Percentiles rank a stretch among this genome's conserved stretches.
These are phyloP conservation scores for Recurvirostra avosetta DNA, from an alignment of 2,113 vertebrate genomes.

Conservation along the genomic window DNA sequence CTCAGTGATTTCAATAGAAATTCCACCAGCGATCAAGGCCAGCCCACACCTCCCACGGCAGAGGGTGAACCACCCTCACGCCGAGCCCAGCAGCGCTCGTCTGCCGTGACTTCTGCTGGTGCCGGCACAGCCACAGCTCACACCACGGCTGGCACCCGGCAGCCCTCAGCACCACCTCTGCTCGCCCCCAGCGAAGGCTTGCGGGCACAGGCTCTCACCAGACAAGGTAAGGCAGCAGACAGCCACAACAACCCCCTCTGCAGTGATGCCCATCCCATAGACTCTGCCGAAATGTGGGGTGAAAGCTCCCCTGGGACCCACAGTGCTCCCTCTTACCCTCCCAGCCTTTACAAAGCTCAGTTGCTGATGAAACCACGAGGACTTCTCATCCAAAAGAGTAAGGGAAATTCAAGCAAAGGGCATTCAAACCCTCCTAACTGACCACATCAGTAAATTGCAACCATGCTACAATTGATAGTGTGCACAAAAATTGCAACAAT, in stretches of 20 bases:
- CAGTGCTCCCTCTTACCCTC: not conserved
- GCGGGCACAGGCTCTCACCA: not conserved
- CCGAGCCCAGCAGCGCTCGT: not conserved
- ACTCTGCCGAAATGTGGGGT: rapidly evolving
- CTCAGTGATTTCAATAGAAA: not conserved
- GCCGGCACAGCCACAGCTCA: not conserved
- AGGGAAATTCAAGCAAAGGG: not conserved
- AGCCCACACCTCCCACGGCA: not conserved
- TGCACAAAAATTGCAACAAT: not conserved
- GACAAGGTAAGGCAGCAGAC: not conserved
- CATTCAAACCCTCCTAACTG: not conserved
- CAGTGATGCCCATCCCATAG: not conserved
- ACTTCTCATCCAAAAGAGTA: not conserved
- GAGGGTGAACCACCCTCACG: rapidly evolving
- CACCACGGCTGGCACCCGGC: rapidly evolving
- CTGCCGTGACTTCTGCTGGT: rapidly evolving
- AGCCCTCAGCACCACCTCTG: not conserved
- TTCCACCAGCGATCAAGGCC: not conserved
- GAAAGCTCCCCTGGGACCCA: not conserved
- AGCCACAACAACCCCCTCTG: not conserved
- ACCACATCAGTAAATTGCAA: not conserved
- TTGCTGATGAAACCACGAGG: not conserved
- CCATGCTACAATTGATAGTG: not conserved
- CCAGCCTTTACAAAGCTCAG: not conserved
- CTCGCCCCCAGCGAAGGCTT: not conserved